Base-by-base conservation (phyloP, 2,888 invertebrate species). In the Drosophila quasianomalipes region DNA sequence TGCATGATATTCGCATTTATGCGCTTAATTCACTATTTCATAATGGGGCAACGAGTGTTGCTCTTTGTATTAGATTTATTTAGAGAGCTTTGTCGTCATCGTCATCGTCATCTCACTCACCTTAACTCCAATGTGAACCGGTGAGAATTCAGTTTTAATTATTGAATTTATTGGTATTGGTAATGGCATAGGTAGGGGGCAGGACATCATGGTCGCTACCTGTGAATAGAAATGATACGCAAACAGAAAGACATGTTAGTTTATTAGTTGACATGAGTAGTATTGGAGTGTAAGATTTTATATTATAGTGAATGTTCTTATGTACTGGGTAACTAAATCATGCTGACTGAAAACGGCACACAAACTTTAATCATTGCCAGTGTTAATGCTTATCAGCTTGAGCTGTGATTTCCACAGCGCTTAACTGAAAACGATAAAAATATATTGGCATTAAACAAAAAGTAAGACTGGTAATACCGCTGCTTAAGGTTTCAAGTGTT, bases 201-300 rank as follows among this genome's bases (percentile, higher is more conserved):
- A 93, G 93, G 93, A 93, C 93, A 93, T 93, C 93, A 93, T 93
- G 93, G 93, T 93, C 93, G 93, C 93, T 93, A 93, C 93, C 93
- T 93, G 91, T 69, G 75, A 81, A 89, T 75, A 81, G 41, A 76
- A 85, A 73, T 67, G 49, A 81, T 22, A 69, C 47, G 67, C 60
- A 81, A 75, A 82, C 44, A 74, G 55, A 78, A 52, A 73, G 54
- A 64, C 72, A 76, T 66, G 85, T 89, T 85, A 89, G 83, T 66
- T 60, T 55, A 47, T 71, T 49, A 33, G 63, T 54, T 59, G 55
- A 74, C 39, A 47, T 39, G n/a, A 28, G 19, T 47, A 49, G 65
- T 2, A 7, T 22, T 51, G 37, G 31, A 22, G 5, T 31, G 28
- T 28, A 33, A 26, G 16, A 7, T 10, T 9, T 12, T 7, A 16